Evolutionary conservation across 2,113 vertebrate genomes (phyloP), one percentile per base, ranked within the genome.

Genomic region (Brachypteracias leptosomus): DNA sequence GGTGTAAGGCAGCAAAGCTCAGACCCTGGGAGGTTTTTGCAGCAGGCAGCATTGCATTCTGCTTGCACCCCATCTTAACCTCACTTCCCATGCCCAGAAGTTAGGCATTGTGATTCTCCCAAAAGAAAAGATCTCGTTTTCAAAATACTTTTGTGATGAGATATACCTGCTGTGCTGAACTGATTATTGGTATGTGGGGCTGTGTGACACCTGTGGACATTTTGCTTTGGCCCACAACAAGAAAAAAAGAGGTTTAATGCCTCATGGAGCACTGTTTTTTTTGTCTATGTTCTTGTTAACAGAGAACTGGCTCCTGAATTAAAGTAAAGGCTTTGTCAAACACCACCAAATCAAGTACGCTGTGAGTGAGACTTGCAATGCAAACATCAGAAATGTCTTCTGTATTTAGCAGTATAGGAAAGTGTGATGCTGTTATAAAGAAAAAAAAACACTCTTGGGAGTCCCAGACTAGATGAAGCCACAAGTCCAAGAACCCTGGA

Each of bases 401-500:
- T 90, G 38, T 77, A 52, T 87, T 77, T 67, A 89, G 89, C 54
- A 76, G 61, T 61, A 24, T 76, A 74, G 38, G 65, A 85, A 94
- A 90, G 51, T 19, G 9, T 52, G 89, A 75, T 74, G 75, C 68
- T 89, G 47, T 81, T 92, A 52, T 13, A 67, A 83, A 91, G 55
- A 47, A 93, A 80, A 84, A 81, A 46, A 87, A 89, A 68, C 2
- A 14, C 58, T 54, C 44, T 79, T 38, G 72, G 72, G 78, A 93
- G 57, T 87, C 62, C 81, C 71, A 71, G 70, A 73, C 85, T 87
- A 86, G 79, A 52, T 81, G 91, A 95, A 96, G 59, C 85, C 68
- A 74, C 74, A 92, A 62, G 89, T 86, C 92, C 79, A 79, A 95
- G 91, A 94, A 75, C 77, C 81, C 51, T 93, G 84, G 95, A 90